Percentiles rank a stretch among this genome's conserved stretches.
Evolutionary conservation across 2,888 invertebrate genomes (phyloP).

Genomic region (Doris montereyensis): DNA sequence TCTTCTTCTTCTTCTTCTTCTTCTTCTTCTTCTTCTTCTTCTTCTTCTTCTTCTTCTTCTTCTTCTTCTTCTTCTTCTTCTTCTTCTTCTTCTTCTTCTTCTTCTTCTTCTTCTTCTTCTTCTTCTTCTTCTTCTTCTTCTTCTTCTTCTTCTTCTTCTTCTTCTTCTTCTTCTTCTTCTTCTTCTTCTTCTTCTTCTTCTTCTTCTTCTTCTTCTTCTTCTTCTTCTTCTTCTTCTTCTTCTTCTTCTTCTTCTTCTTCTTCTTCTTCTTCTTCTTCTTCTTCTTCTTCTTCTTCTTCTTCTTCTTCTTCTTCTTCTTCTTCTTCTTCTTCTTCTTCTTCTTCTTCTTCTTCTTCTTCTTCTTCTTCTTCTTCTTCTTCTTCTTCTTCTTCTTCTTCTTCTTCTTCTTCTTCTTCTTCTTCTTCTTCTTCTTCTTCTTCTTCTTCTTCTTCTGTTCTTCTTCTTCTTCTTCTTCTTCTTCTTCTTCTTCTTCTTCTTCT

Average conservation of each 20-base stretch:
- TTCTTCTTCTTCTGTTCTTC: not conserved
- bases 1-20: constrained; percentile 6
- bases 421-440: not conserved
- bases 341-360: not conserved
- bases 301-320: not conserved
- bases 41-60: constrained; percentile 10
- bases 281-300: not conserved
- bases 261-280: not conserved
- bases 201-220: not conserved
- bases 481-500: constrained; percentile 12
- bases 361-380: not conserved
- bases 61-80: constrained; percentile 2
- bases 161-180: not conserved
- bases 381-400: constrained; percentile 1
- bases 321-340: not conserved
- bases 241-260: not conserved
- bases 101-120: not conserved
- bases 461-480: not conserved
- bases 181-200: not conserved
- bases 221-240: not conserved
- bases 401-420: not conserved
- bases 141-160: not conserved
- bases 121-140: not conserved
- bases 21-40: not conserved
- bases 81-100: not conserved